phyloP scores from a whole-genome alignment of 2,797 vertebrate genomes.

The Sylvia borin region DNA sequence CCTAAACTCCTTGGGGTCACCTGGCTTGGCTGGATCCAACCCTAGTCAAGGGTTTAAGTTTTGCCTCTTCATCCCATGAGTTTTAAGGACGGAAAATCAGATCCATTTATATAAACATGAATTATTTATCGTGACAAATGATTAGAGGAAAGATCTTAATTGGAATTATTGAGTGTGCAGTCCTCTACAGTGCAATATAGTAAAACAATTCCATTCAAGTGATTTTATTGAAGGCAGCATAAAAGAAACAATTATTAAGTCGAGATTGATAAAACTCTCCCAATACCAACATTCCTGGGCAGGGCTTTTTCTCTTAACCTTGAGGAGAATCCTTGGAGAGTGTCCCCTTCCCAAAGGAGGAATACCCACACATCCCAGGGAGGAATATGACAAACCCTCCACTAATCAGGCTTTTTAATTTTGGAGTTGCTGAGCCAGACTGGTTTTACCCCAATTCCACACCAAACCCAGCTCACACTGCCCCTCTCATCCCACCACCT shows the following conservation, averaged over 20 bases:
- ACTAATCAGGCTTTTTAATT: too few relatives aligned
- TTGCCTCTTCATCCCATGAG: too few relatives aligned
- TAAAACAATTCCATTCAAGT: background rate
- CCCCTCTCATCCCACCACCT: too few relatives aligned
- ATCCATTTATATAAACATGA: background rate
- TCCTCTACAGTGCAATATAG: fast-evolving
- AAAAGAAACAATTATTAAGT: background rate
- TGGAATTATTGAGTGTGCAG: background rate
- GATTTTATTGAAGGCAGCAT: background rate
- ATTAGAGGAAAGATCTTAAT: background rate
- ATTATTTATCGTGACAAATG: background rate
- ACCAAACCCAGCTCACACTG: fast-evolving
- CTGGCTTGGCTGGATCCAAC: background rate
- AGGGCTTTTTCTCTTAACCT: background rate
- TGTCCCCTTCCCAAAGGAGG: background rate
- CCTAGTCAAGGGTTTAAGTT: background rate
- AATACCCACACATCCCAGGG: background rate
- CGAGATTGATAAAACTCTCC: background rate
- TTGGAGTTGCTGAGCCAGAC: too few relatives aligned
- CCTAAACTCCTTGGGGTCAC: background rate
- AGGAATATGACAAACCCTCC: background rate
- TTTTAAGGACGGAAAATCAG: fast-evolving
- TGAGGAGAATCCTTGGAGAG: too few relatives aligned
- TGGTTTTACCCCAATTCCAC: background rate
- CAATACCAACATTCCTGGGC: background rate